Base-by-base conservation (phyloP, 1,140 invertebrate genomes). In the Drosophila sproati region DNA sequence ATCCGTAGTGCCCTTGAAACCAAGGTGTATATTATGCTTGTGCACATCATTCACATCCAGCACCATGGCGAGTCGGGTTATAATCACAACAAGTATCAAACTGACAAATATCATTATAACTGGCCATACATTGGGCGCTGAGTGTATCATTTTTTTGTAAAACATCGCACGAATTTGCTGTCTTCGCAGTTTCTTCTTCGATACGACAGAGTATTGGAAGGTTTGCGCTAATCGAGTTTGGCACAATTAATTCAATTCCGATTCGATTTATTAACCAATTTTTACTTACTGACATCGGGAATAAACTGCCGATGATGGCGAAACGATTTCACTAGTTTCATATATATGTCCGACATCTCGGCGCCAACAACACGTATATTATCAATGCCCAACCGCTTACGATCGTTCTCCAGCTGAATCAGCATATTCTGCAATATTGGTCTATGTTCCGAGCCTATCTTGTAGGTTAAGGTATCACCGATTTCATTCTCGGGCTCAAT, bases 111-210 rank as follows among this genome's bases (percentile, higher is more conserved):
- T 85, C 67, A 91, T 82, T 4, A 91, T 59, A 2, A 91, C 47
- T 2, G 91, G 87, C 76, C 91, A 85, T 0, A 88, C 47, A 72
- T 82, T 91, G 4, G 91, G 79, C 1, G 87, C 86, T 54, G 88
- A 70, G 54, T 89, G 76, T 5, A 86, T 76, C 68, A 92, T 76
- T n/a, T 86, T 91, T 41, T 92, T 92, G 34, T 77, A 91, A 28
- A 91, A 67, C 77, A 92, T 86, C 29, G 91, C 91, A 0, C 77
- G 66, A 29, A 77, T 74, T 6, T 87, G 78, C 47, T 85, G 80
- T 2, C 35, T 62, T 12, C 52, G 54, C 7, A 89, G 43, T 31
- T 89, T 48, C 12, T 52, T 89, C 5, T 73, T 64, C 2, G 86
- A 90, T 8, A 85, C 69, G 10, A 89, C 64, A 29, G 68, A 34